These are phyloP conservation scores for Chloromyia formosa DNA, from an alignment of 2,888 invertebrate species.

Conservation along the genomic window DNA sequence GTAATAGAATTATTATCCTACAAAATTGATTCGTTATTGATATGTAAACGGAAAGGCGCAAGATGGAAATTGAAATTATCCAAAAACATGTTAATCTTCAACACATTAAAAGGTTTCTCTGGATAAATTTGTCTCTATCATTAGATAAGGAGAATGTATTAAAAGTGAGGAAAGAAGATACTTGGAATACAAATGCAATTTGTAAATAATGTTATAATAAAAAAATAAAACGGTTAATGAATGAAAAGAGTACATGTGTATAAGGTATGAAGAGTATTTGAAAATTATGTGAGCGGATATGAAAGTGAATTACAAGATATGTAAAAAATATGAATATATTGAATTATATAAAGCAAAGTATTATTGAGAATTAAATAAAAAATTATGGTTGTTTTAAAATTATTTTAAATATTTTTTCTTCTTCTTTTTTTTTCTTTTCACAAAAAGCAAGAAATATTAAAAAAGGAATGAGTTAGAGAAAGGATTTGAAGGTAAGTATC, in stretches of 20 bases:
- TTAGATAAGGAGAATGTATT: too few relatives aligned
- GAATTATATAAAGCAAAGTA: slow-evolving; percentile 26
- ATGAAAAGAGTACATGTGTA: neutral
- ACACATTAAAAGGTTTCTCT: too few relatives aligned
- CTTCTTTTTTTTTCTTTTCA: neutral
- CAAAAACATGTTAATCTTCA: too few relatives aligned
- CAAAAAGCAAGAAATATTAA: neutral
- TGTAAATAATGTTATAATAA: neutral
- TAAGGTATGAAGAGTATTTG: too few relatives aligned
- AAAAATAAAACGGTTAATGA: neutral
- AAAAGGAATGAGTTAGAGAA: neutral
- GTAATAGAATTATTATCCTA: neutral
- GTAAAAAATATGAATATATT: neutral
- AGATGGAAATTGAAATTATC: too few relatives aligned
- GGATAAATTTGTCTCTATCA: too few relatives aligned
- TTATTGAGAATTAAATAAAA: slow-evolving; percentile 16
- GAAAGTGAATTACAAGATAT: too few relatives aligned
- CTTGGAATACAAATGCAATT: too few relatives aligned
- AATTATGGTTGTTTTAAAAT: slow-evolving; percentile 25
- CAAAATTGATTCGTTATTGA: slow-evolving; percentile 9
- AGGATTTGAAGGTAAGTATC: too few relatives aligned
- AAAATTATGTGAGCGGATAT: too few relatives aligned
- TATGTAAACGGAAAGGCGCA: neutral
- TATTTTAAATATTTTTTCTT: neutral
- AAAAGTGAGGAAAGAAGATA: too few relatives aligned